Base-by-base conservation (phyloP, 2,888 invertebrate genomes). In the Emmelina monodactyla region DNA sequence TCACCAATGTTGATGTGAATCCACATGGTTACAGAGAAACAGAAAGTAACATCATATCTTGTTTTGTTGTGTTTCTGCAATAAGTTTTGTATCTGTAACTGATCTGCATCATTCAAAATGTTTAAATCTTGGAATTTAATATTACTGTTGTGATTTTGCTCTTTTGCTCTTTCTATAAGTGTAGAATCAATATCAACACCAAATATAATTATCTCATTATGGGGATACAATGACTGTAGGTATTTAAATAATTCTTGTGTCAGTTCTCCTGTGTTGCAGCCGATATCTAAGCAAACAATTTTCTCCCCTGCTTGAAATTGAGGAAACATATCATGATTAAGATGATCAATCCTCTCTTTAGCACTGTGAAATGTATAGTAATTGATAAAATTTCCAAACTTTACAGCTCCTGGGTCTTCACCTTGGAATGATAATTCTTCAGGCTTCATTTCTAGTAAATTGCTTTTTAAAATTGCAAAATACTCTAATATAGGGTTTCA, bases 11-110 rank as follows among this genome's bases (percentile, higher is more conserved):
- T 93, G 14, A 94, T 61, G 66, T 94, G 94, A 52, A 94, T 90
- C 94, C 94, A 94, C 92, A 94, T 92, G 12, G 92, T 90, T 16
- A 92, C 84, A 6, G 93, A 92, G 58, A 93, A 92, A 57, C 90
- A 89, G 61, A 90, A 91, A 32, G 84, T 80, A 2, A 85, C 73
- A 67, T 88, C 85, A 70, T 90, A 92, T 39, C 60, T 73, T 0
- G 50, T 32, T 32, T 67, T 78, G 1, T 69, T 50, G 41, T 68
- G 46, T 2, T 43, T 44, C 16, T 53, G 38, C 34, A 90, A 64
- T 60, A 82, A 87, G 0, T 62, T 44, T 6, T 62, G 45, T n/a
- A 88, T 55, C 2, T 55, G 34, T 22, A 48, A 38, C 22, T 64
- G 56, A 2, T 78, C 62, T 19, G 39, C 49, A 2, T 62, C 48